Conservation (phyloP, 2,888 invertebrate genomes). For the Stomorhina lunata region DNA sequence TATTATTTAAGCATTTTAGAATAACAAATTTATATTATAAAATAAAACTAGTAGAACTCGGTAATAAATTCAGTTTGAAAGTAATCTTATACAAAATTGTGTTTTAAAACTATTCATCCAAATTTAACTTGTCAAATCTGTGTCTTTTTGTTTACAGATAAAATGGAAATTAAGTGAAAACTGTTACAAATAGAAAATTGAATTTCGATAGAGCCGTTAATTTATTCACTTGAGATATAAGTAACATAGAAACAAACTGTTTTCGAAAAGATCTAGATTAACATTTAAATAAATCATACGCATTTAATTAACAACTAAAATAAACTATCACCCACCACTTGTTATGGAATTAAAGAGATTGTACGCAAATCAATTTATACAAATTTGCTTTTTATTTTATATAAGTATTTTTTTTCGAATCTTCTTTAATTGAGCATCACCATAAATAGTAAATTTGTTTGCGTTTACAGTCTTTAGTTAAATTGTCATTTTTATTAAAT, state of each 20-base stretch:
- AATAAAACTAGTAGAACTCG: too few relatives aligned
- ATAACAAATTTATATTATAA: too few relatives aligned
- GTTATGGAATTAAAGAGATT: not conserved
- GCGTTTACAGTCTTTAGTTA: too few relatives aligned
- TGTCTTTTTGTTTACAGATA: not conserved
- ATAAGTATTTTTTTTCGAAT: too few relatives aligned
- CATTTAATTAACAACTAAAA: slow-evolving; percentile 29
- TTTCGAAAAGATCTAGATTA: not conserved
- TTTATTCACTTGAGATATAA: not conserved
- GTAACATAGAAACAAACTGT: not conserved
- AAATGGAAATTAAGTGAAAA: not conserved
- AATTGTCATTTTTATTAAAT: not conserved
- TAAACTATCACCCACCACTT: not conserved
- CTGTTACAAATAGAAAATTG: not conserved
- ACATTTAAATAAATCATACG: slow-evolving; percentile 16
- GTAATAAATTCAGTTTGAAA: too few relatives aligned
- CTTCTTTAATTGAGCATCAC: too few relatives aligned
- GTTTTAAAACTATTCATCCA: too few relatives aligned
- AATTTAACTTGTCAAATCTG: too few relatives aligned
- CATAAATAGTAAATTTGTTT: too few relatives aligned
- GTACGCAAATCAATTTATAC: not conserved
- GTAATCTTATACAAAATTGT: too few relatives aligned
- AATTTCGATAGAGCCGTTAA: slow-evolving; percentile 1
- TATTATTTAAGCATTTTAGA: too few relatives aligned
- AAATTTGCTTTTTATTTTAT: too few relatives aligned